Conservation (phyloP, 2,113 vertebrate genomes). For the Strigops habroptila region DNA sequence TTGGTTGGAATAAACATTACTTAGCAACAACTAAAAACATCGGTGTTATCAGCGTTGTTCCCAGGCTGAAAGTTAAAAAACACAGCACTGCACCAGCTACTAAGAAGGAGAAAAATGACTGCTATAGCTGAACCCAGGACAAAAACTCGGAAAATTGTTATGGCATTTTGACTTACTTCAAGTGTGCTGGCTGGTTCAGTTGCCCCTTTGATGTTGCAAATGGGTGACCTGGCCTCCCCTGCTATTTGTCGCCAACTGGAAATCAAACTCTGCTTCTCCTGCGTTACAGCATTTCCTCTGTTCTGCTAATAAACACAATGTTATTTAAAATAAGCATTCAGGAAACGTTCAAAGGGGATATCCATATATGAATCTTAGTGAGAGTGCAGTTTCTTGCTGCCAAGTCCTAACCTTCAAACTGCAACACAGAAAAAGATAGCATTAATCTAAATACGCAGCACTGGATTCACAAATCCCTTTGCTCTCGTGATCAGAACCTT, state of each 20-base stretch:
- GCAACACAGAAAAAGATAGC: not conserved
- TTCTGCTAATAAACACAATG: conserved; percentile 57
- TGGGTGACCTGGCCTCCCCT: conserved; percentile 52
- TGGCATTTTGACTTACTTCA: conserved; percentile 61
- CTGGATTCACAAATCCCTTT: not conserved
- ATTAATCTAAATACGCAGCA: fast-evolving
- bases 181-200: conserved; percentile 47
- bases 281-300: conserved; percentile 45
- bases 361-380: conserved; percentile 27
- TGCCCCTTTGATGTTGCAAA: conserved; percentile 54
- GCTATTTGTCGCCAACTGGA: conserved; percentile 52
- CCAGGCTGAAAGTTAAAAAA: no score
- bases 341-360: conserved; percentile 46
- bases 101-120: no score
- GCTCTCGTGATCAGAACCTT: not conserved
- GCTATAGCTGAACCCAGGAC: no score
- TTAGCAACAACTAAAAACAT: no score
- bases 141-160: conserved; percentile 31
- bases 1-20: no score
- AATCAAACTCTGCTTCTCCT: conserved; percentile 4
- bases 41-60: no score
- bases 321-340: conserved; percentile 40
- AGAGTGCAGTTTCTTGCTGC: conserved; percentile 19
- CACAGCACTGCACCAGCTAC: no score
- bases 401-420: not conserved